Evolutionary conservation across 2,113 vertebrate species (phyloP), one percentile per base, ranked within the genome.

Genomic region (Paracyprichromis sp.): DNA sequence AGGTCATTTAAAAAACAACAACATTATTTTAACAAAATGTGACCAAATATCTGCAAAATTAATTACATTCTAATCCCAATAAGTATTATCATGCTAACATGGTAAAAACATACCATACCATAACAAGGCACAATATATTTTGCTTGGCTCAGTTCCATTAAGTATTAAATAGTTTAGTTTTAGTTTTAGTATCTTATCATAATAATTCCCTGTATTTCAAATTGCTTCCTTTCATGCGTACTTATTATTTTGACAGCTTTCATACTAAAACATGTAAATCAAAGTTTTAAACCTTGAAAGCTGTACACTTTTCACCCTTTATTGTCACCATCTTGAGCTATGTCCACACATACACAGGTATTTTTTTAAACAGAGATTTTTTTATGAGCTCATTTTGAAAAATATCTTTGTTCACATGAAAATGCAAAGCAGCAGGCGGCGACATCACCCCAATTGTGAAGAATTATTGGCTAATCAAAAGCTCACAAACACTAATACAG

Each of bases 391-490:
- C 19, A 21, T 69, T 69, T 69, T 69, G 7, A 40, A 69, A 69
- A 40, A 69, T 40, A 69, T 40, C 7, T 21, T n/a, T 38, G 31
- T 8, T 66, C 61, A 66, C 61, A 8, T 2, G 17, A 38, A 66
- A 66, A 8, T 69, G 63, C 63, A 69, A 69, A 69, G 63, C 34
- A 69, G 34, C 19, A 69, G 34, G 63, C 34, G 1, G 34, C 4
- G 11, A 69, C 34, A 69, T 38, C 11, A 38, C 34, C 63, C 34
- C 11, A 38, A 69, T 38, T 38, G 19, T 69, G 34, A 69, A 69
- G 3, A 69, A 38, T 38, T 0, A 8, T n/a, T 0, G 2, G 31
- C 17, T 36, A 63, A 63, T 63, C 31, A 63, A 36, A 36, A 63
- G 2, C 31, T 36, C 59, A 63, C 59, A n/a, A 63, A 63, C 59